Evolutionary conservation across 1,140 invertebrate genomes (phyloP), one percentile per base, ranked within the genome.

Genomic region (Drosophila bocki): DNA sequence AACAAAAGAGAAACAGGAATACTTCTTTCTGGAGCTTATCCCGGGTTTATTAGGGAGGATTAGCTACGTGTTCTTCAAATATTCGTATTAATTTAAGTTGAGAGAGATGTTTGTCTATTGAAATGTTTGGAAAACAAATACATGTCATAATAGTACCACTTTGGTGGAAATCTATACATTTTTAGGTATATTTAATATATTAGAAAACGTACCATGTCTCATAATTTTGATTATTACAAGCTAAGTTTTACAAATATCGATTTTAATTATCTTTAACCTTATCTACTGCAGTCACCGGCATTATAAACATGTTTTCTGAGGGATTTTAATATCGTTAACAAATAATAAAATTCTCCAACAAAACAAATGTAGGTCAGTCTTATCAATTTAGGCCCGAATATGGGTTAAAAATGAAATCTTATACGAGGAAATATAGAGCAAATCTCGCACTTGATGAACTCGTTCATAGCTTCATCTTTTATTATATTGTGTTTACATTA

Each of bases 1-100:
- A 50, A 50, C 37, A 71, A 44, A 9, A 45, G 15, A 26, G 15
- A 45, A 12, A 15, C 12, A 15, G 3, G 11, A 45, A 44, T 26
- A 35, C 29, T 26, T 44, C 17, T 61, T 33, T 59, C n/a, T 32
- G 19, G 29, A 15, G 22, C 15, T 71, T 59, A 35, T 71, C 37
- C 22, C 6, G 26, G n/a, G 44, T 11, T 42, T 71, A 56, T 56
- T 47, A 33, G 26, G 51, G 7, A 33, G n/a, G 17, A 29, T 45
- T 8, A 70, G 48, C 17, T 26, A 69, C 22, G 37, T 41, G 41
- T 13, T 22, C 12, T 58, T n/a, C 4, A n/a, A 12, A 12, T 7
- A 39, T 15, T 53, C 13, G 3, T 50, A 60, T 6, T 17, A 17
- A 13, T 37, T 15, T 39, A 37, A 19, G 12, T 1, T 22, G 15